A percentile compares a stretch with the other conserved stretches of the same genome.
Evolutionary conservation across 2,797 vertebrate genomes (phyloP).

Genomic region (Vespertilio murinus): DNA sequence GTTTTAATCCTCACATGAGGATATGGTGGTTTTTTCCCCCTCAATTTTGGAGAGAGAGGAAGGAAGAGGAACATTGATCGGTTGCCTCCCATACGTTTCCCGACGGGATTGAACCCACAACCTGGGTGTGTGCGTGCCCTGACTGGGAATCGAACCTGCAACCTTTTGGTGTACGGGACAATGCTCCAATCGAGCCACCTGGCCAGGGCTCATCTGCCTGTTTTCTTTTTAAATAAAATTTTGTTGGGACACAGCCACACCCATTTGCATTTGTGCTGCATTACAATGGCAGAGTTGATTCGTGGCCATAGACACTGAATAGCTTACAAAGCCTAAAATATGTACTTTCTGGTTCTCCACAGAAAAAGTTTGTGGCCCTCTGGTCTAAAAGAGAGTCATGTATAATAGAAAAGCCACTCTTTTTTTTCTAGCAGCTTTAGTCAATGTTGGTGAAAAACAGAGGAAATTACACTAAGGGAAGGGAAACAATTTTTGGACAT

Average conservation of each 20-base stretch:
- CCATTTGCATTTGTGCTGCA: not conserved
- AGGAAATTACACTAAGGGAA: conserved; percentile 24
- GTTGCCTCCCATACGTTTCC: not conserved
- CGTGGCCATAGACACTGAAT: conserved; percentile 29
- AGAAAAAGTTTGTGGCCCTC: not conserved
- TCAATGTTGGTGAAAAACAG: not conserved
- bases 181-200: not conserved
- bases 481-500: not conserved
- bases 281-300: not conserved
- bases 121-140: not conserved
- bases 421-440: not conserved
- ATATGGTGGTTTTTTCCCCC: not conserved
- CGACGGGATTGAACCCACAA: not conserved
- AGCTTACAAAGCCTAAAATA: not conserved
- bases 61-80: not conserved
- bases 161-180: not conserved
- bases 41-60: not conserved
- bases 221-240: conserved; percentile 49
- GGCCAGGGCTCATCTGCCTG: not conserved
- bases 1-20: not conserved
- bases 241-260: not conserved
- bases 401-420: conserved; percentile 8
- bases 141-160: not conserved
- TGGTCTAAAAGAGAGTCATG: conserved; percentile 28
- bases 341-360: not conserved